These are phyloP conservation scores for Lophotis ruficrista DNA, from an alignment of 2,113 vertebrate genomes.

Conservation along the genomic window DNA sequence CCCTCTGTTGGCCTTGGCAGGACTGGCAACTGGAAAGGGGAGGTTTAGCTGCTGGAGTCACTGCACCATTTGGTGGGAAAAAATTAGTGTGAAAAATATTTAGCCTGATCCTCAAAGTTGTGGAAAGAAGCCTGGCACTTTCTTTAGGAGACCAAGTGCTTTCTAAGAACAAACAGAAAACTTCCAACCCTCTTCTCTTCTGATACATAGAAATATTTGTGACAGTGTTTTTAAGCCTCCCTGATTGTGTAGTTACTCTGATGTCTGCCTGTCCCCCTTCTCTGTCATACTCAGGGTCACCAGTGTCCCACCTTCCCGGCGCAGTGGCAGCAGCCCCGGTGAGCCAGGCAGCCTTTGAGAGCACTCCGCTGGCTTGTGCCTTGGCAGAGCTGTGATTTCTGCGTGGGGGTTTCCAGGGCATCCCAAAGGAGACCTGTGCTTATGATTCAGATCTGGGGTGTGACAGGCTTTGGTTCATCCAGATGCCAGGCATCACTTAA, in stretches of 20 bases:
- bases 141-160: neutral
- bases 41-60: neutral
- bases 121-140: neutral
- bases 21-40: neutral
- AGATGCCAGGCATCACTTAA: neutral
- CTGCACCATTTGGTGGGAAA: neutral
- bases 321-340: neutral
- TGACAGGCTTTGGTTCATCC: neutral
- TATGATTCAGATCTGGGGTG: neutral
- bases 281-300: no score
- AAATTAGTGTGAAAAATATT: neutral
- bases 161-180: neutral
- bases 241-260: neutral
- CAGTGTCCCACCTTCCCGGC: fast-evolving
- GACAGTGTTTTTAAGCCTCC: neutral
- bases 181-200: neutral
- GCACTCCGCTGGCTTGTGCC: fast-evolving
- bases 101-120: neutral
- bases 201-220: neutral
- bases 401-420: neutral
- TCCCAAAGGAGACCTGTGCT: neutral
- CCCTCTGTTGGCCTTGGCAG: neutral
- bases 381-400: neutral
- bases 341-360: neutral
- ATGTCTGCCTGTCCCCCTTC: no score